Evolutionary conservation across 2,797 vertebrate genomes (phyloP), one percentile per base, ranked within the genome.

Genomic region (Myripristis jacobus): DNA sequence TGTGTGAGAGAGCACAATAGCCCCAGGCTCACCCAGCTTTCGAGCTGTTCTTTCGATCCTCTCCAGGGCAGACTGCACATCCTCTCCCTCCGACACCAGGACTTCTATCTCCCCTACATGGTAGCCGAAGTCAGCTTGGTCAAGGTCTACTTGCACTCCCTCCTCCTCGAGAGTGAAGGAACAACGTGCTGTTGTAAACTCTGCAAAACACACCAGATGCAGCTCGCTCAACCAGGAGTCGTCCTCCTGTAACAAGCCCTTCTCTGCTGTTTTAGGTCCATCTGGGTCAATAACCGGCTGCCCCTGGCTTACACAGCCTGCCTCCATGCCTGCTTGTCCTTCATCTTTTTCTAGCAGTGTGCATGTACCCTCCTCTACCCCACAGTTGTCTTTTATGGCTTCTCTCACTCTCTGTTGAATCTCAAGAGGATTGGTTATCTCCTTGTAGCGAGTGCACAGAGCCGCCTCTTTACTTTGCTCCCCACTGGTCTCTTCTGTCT

Each of bases 51-150:
- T 87, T 60, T 88, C 80, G 41, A 95, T 94, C 79, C 85, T 93
- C 77, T 91, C 86, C 73, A 92, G 47, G 6, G 94, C 94, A 44
- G 82, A 73, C 27, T 85, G 79, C 58, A 92, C 77, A 51, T 94
- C 91, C 69, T 77, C 87, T 79, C 85, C 92, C 25, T 93, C 91
- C 22, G 92, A 80, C 54, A 95, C 47, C 4, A 95, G 80, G 51
- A 94, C 93, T 74, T 95, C 94, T 51, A 95, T 93, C 82, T 95
- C 94, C 52, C 94, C 94, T 29, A 95, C 93, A 24, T 87, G 80
- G 82, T 93, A 94, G 48, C 92, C 94, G 65, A 95, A 95, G 84
- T 95, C 93, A 21, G 93, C 92, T 65, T 92, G 80, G 80, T 95
- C 94, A 15, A 95, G 86, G 79, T 94, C 94, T 54, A 95, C 77